Percentiles rank a stretch among this genome's conserved stretches.
Evolutionary conservation across 2,113 vertebrate species (phyloP).

Genomic region (Bos taurus): ARS-UCD2.0 NC_037338.1:42626501-42627000

Average conservation of each 20-base stretch:
- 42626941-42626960: neutral
- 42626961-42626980: neutral
- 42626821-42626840: neutral
- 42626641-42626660: constrained; percentile 23
- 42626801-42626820: neutral
- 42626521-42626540: neutral
- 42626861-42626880: neutral
- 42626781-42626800: neutral
- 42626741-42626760: neutral
- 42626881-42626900: neutral
- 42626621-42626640: constrained; percentile 16
- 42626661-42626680: neutral
- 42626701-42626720: neutral
- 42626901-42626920: neutral
- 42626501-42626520: neutral
- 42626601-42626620: constrained; percentile 26
- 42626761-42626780: neutral
- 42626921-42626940: neutral
- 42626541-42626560: neutral
- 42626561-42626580: constrained; percentile 35
- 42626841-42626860: neutral
- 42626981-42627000: neutral
- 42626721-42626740: neutral
- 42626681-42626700: neutral
- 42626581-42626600: constrained; percentile 45